These are phyloP conservation scores for Morus bassanus DNA, from an alignment of 2,797 vertebrate species.

Conservation along the genomic window DNA sequence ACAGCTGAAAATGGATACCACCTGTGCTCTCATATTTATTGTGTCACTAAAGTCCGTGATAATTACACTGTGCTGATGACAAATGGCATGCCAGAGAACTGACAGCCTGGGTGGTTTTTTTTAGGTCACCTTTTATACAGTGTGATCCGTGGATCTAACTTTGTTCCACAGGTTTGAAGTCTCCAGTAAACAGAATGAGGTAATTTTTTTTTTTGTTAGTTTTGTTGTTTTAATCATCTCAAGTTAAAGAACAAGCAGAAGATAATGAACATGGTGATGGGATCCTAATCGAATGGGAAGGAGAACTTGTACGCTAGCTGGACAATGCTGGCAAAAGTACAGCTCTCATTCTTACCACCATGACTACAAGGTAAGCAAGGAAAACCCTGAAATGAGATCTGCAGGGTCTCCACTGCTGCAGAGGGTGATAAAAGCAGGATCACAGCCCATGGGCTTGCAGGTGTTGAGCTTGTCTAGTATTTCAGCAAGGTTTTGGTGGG, in stretches of 20 bases:
- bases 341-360: background rate
- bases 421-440: background rate
- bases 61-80: constrained; percentile 65
- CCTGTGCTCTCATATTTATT: constrained; percentile 62
- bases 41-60: constrained; percentile 56
- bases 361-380: background rate
- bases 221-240: background rate
- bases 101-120: background rate
- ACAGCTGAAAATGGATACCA: constrained; percentile 65
- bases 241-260: background rate
- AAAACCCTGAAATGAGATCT: background rate
- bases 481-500: background rate
- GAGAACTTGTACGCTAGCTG: background rate
- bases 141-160: background rate
- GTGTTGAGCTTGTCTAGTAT: background rate
- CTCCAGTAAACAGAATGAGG: background rate
- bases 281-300: background rate
- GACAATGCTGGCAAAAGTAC: background rate
- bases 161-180: background rate
- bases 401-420: background rate
- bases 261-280: background rate
- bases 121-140: background rate
- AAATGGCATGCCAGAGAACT: constrained; percentile 19
- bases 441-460: background rate
- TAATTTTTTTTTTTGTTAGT: background rate